Percentiles rank a stretch among this genome's conserved stretches.
These are phyloP conservation scores for Poecilus cupreus DNA, from an alignment of 2,888 invertebrate genomes.

Conservation along the genomic window DNA sequence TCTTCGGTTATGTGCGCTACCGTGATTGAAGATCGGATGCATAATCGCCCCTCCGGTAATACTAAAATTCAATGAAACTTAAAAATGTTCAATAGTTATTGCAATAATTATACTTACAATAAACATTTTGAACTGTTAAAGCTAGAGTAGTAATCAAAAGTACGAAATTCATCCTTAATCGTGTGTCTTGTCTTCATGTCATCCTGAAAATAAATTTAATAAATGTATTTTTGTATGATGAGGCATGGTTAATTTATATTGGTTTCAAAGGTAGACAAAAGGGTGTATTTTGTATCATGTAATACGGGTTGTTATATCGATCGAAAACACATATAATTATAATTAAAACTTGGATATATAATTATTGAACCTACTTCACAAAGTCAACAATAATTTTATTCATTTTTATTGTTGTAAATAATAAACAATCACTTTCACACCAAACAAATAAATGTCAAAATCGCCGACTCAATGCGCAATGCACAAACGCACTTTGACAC, in stretches of 20 bases:
- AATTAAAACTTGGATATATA: neutral
- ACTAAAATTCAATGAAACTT: neutral
- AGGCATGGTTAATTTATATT: conserved; percentile 21
- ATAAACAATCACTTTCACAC: conserved; percentile 45
- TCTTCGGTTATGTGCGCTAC: conserved; percentile 54
- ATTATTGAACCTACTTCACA: conserved; percentile 29
- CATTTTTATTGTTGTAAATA: conserved; percentile 46
- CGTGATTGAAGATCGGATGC: conserved; percentile 48
- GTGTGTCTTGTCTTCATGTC: conserved; percentile 23
- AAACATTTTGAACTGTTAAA: conserved; percentile 33
- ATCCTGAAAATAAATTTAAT: conserved; percentile 36
- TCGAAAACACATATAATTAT: conserved; percentile 49
- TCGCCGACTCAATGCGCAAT: conserved; percentile 56
- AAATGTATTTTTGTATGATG: neutral
- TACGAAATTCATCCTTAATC: conserved; percentile 46
- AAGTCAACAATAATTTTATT: neutral
- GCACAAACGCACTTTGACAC: conserved; percentile 54
- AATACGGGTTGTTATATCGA: conserved; percentile 55
- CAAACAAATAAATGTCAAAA: conserved; percentile 52
- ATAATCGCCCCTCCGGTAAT: conserved; percentile 37
- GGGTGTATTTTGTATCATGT: conserved; percentile 55
- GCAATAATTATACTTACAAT: conserved; percentile 46
- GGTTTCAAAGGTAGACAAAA: conserved; percentile 33
- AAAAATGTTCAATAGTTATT: neutral
- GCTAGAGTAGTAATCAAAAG: conserved; percentile 17